A percentile compares a stretch with the other conserved stretches of the same genome.
phyloP scores from a whole-genome alignment of 2,797 vertebrate species.

The Cyclura pinguis region DNA sequence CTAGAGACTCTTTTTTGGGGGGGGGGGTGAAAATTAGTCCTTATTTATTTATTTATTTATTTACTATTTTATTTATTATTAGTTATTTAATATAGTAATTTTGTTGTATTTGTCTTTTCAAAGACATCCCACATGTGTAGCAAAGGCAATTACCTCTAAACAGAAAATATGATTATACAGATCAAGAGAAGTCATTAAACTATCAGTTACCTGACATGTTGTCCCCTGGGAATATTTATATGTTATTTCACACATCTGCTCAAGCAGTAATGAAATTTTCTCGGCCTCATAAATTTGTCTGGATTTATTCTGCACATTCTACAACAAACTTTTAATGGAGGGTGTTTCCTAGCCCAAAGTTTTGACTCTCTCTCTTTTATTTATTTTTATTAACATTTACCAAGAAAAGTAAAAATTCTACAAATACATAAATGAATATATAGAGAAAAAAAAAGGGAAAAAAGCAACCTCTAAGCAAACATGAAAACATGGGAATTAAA shows the following conservation, averaged over 20 bases:
- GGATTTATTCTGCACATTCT: conserved; percentile 34
- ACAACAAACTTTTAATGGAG: not conserved
- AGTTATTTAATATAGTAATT: conserved; percentile 43
- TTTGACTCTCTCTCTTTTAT: not conserved
- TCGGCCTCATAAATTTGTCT: conserved; percentile 30
- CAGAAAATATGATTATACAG: conserved; percentile 49
- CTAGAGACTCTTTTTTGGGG: conserved; percentile 26
- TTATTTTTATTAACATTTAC: too few species aligned
- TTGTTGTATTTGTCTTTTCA: conserved; percentile 39
- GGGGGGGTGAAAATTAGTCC: conserved; percentile 21
- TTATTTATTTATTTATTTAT: too few species aligned
- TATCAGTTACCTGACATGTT: conserved; percentile 24
- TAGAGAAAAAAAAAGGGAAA: too few species aligned
- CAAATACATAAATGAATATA: too few species aligned
- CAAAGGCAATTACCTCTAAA: conserved; percentile 51
- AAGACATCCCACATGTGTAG: not conserved
- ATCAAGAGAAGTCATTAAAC: conserved; percentile 49
- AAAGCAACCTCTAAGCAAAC: too few species aligned
- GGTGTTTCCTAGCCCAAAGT: not conserved
- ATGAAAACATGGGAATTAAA: too few species aligned
- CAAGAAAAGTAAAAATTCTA: too few species aligned
- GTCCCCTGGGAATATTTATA: conserved; percentile 40
- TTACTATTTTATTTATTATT: conserved; percentile 26
- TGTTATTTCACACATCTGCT: conserved; percentile 33
- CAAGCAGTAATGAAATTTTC: conserved; percentile 32